Evolutionary conservation across 92 coral and sea anemone species (phyloP).

Genomic region (Porites evermanni): DNA sequence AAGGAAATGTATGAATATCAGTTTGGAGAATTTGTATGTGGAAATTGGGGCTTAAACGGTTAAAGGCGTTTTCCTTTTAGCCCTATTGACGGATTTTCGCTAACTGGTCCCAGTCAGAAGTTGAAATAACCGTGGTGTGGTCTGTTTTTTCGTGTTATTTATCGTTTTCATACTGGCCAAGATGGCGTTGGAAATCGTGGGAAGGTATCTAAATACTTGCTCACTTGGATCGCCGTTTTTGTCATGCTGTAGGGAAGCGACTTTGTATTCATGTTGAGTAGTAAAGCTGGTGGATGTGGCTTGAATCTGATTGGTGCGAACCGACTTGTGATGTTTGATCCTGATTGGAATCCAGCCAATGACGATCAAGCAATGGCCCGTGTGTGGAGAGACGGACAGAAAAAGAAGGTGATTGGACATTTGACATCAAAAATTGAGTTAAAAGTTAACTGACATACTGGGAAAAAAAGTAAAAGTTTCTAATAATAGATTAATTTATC

Average conservation of each 20-base stretch:
- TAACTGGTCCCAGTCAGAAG: too few species aligned
- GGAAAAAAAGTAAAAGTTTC: too few species aligned
- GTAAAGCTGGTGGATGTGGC: conserved; percentile 99
- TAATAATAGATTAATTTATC: too few species aligned
- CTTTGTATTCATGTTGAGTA: conserved; percentile 95
- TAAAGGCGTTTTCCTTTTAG: too few species aligned
- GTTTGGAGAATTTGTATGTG: too few species aligned
- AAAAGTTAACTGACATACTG: too few species aligned
- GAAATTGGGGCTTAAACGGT: too few species aligned
- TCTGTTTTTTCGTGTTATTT: too few species aligned
- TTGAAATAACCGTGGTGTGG: too few species aligned
- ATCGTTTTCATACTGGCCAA: background rate
- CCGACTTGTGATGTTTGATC: conserved; percentile 97
- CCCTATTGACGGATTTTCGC: too few species aligned
- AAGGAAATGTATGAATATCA: too few species aligned
- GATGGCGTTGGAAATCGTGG: background rate
- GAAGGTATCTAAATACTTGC: background rate
- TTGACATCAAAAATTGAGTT: too few species aligned
- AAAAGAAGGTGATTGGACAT: conserved; percentile 77
- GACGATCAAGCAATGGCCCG: conserved; percentile 99
- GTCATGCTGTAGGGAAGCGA: conserved; percentile 72
- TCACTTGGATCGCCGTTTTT: background rate
- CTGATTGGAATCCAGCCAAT: conserved; percentile 99
- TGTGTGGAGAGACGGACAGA: conserved; percentile 97
- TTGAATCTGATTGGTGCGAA: conserved; percentile 96